phyloP scores from a whole-genome alignment of 2,797 vertebrate species.

The Anolis apletophallus region DNA sequence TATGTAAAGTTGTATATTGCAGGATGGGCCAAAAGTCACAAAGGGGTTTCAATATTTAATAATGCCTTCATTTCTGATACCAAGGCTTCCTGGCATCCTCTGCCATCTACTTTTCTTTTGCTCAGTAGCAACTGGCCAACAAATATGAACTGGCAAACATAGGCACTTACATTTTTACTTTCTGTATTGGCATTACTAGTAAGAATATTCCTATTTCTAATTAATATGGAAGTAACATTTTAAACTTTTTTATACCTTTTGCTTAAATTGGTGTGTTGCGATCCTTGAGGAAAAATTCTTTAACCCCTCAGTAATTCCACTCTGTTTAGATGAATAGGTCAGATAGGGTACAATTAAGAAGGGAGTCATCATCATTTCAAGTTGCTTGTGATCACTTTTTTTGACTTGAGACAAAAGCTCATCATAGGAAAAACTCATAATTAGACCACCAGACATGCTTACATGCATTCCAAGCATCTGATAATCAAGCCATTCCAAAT shows the following conservation, averaged over 20 bases:
- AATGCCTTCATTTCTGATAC: too few species aligned
- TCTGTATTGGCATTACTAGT: background rate
- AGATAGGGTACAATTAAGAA: slow-evolving; percentile 8
- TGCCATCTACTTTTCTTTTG: background rate
- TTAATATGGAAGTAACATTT: background rate
- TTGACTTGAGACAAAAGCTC: background rate
- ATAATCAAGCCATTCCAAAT: slow-evolving; percentile 7
- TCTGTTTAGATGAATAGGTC: background rate
- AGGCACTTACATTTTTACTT: background rate
- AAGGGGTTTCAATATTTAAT: too few species aligned
- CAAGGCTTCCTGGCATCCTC: background rate
- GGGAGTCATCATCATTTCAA: slow-evolving; percentile 13
- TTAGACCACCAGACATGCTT: slow-evolving; percentile 25
- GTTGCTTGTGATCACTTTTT: background rate
- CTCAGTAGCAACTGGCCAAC: background rate
- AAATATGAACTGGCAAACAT: background rate
- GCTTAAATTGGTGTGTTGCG: background rate
- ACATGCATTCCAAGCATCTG: slow-evolving; percentile 15
- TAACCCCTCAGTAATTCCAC: background rate
- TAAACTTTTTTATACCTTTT: background rate
- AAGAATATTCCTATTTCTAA: background rate
- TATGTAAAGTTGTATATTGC: too few species aligned
- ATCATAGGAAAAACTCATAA: background rate
- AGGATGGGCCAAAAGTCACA: too few species aligned
- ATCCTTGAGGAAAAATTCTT: background rate